Conservation (phyloP, 2,797 vertebrate species). For the Oreochromis grahami region DNA sequence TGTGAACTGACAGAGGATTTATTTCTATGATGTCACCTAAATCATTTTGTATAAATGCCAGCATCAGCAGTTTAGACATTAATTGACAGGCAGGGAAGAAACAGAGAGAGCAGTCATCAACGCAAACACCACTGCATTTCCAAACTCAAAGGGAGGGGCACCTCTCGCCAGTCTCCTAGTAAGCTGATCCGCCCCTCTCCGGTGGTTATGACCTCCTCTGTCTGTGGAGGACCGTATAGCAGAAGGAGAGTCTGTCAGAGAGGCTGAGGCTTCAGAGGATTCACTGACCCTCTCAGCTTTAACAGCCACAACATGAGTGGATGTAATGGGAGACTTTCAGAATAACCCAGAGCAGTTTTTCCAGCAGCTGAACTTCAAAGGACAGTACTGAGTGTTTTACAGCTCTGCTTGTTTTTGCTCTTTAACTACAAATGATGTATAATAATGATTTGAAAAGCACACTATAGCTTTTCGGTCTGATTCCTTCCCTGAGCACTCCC, state of each 20-base stretch:
- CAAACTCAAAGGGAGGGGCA: conserved; percentile 57
- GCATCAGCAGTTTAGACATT: not conserved
- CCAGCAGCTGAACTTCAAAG: not conserved
- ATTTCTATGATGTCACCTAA: not conserved
- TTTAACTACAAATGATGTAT: not conserved
- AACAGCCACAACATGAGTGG: not conserved
- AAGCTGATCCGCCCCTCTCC: conserved; percentile 80
- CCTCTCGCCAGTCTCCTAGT: conserved; percentile 83
- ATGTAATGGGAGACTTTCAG: not conserved
- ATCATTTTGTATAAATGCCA: not conserved
- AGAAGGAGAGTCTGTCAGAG: conserved; percentile 52
- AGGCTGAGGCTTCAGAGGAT: not conserved
- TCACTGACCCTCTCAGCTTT: not conserved
- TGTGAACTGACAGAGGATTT: not conserved
- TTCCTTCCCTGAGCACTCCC: not conserved
- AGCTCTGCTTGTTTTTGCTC: not conserved
- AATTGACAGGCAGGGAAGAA: not conserved
- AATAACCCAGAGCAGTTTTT: not conserved
- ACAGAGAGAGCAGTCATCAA: conserved; percentile 14
- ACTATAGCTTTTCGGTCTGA: not conserved
- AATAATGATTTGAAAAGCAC: not conserved
- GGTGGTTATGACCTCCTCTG: conserved; percentile 77
- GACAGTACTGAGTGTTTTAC: not conserved
- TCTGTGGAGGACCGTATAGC: conserved; percentile 65
- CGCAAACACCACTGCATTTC: conserved; percentile 65